Evolutionary conservation across 2,113 vertebrate genomes (phyloP), one percentile per base, ranked within the genome.

Genomic region (Halcyon senegalensis): DNA sequence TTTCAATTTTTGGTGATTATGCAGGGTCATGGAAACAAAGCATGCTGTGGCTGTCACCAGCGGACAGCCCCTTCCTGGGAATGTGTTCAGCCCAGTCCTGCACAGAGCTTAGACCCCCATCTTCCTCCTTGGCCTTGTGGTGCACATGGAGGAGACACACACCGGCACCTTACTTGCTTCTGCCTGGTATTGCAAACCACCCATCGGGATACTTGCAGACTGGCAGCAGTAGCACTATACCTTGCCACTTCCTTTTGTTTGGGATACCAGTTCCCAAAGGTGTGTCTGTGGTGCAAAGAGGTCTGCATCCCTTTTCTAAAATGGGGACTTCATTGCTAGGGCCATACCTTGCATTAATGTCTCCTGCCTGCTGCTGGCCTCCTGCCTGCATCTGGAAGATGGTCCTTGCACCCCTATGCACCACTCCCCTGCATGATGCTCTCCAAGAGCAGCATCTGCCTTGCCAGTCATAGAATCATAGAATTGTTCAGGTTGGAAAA

Each of bases 321-420:
- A 11, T 1, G 3, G 31, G 19, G 13, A 7, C 27, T 16, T 13
- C 17, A 13, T 75, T 0, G 0, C 16, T 59, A 31, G 7, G 5
- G 7, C 51, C 37, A 44, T 8, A 39, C 21, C 5, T 74, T n/a
- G 13, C 23, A 81, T 73, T 64, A 91, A 30, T 4, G 11, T 9
- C 16, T 89, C 25, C 16, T 73, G 39, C 18, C 35, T n/a, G 41
- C 14, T 55, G 17, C 64, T 43, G 58, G 25, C 27, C 58, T 78
- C 43, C 43, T 59, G 37, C 35, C 41, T 70, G n/a, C n/a, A 63
- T 35, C 20, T 84, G 31, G 15, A 81, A 58, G n/a, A 24, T 1
- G 5, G 24, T 62, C 30, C 41, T 60, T 74, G 66, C n/a, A 44
- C 16, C 17, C 27, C 20, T 18, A 28, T 0, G 0, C 5, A 4